Evolutionary conservation across 2,113 vertebrate genomes (phyloP).

Genomic region (Crypturellus undulatus): DNA sequence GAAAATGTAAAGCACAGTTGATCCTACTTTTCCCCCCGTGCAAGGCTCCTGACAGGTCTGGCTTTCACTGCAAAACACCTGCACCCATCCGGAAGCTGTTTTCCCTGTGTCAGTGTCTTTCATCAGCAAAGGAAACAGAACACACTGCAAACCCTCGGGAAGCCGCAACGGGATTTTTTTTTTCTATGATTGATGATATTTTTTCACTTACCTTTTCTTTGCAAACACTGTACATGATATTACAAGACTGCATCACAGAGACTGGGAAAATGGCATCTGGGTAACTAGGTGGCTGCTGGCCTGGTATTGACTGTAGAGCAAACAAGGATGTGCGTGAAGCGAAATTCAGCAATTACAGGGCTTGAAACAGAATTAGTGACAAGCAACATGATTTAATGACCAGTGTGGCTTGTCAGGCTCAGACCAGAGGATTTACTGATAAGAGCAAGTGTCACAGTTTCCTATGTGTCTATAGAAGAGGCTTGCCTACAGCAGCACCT

Average conservation of each 20-base stretch:
- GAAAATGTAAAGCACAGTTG: not conserved
- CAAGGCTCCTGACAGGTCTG: not conserved
- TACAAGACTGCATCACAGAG: not conserved
- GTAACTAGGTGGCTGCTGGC: not conserved
- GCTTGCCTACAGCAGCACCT: fast-evolving
- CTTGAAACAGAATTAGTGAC: constrained; percentile 1
- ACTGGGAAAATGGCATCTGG: not conserved
- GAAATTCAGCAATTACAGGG: not conserved
- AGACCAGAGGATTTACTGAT: not conserved
- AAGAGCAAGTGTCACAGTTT: not conserved
- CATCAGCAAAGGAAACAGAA: not conserved
- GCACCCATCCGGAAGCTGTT: fast-evolving
- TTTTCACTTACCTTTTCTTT: not conserved
- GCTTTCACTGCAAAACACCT: not conserved
- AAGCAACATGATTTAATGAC: not conserved
- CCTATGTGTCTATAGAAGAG: not conserved
- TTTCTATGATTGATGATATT: not conserved
- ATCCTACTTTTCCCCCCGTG: not conserved
- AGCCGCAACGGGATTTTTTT: not conserved
- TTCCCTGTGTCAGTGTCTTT: not conserved
- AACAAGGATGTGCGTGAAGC: constrained; percentile 5
- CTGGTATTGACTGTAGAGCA: not conserved
- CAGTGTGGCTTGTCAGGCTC: not conserved
- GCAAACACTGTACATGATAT: not conserved
- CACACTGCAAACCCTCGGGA: not conserved